A percentile compares a stretch with the other conserved stretches of the same genome.
Conservation (phyloP, 2,113 vertebrate genomes). For the Cepphus grylle region DNA sequence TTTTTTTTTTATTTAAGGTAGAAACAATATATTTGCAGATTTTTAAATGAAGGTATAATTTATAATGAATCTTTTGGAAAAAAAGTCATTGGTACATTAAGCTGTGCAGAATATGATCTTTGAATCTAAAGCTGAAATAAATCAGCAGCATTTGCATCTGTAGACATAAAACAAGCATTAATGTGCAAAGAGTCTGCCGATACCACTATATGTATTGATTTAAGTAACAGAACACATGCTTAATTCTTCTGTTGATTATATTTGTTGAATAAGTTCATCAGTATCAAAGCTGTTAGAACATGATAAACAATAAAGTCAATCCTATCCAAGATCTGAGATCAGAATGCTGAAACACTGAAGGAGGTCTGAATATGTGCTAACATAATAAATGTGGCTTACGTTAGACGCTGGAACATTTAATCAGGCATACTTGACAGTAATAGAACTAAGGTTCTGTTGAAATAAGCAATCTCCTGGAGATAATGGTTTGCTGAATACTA, state of each 20-base stretch:
- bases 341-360: neutral
- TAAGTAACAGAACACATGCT: neutral
- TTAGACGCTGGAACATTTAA: neutral
- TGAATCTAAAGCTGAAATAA: neutral
- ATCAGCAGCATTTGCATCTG: neutral
- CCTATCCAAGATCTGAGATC: neutral
- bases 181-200: neutral
- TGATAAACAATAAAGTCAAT: neutral
- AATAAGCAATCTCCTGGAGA: neutral
- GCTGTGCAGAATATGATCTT: neutral
- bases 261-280: neutral
- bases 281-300: neutral
- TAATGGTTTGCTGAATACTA: neutral
- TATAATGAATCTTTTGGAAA: neutral
- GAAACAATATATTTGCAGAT: neutral
- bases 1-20: neutral
- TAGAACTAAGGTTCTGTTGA: neutral
- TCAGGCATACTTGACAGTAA: neutral
- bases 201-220: neutral
- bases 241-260: neutral
- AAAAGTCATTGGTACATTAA: neutral
- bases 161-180: neutral
- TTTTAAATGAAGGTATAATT: neutral
- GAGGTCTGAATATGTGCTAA: neutral
- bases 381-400: neutral